Conservation (phyloP, 2,888 invertebrate species). For the Spilarctia lutea region DNA sequence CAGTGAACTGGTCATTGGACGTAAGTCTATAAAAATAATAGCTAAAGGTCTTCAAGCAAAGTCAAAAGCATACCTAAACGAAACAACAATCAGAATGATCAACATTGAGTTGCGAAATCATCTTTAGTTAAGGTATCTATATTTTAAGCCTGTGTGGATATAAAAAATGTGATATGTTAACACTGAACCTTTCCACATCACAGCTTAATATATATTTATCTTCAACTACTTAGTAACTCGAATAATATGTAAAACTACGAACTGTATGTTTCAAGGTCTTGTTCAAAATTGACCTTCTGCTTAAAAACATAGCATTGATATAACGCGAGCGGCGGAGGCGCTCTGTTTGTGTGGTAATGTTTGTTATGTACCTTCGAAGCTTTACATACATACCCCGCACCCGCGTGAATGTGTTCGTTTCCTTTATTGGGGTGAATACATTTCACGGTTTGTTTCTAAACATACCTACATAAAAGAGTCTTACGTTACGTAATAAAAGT, state of each 20-base stretch:
- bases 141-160: neutral
- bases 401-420: constrained; percentile 49
- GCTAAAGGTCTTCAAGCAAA: neutral
- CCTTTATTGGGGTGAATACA: constrained; percentile 53
- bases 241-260: neutral
- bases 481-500: neutral
- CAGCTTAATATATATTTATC: too few species aligned
- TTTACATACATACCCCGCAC: constrained; percentile 57
- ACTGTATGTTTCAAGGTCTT: neutral
- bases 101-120: neutral
- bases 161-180: neutral
- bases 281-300: constrained; percentile 41
- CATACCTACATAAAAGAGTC: constrained; percentile 26
- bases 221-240: neutral
- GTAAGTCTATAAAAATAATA: neutral
- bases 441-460: constrained; percentile 55
- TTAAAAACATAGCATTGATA: neutral
- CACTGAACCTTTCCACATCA: neutral
- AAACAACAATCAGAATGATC: neutral
- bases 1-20: neutral
- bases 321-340: constrained; percentile 27
- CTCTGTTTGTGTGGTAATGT: constrained; percentile 74
- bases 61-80: neutral
- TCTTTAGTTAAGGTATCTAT: neutral
- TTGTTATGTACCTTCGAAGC: constrained; percentile 65